Conservation (phyloP, 2,888 invertebrate species). For the Oligia fasciuncula region DNA sequence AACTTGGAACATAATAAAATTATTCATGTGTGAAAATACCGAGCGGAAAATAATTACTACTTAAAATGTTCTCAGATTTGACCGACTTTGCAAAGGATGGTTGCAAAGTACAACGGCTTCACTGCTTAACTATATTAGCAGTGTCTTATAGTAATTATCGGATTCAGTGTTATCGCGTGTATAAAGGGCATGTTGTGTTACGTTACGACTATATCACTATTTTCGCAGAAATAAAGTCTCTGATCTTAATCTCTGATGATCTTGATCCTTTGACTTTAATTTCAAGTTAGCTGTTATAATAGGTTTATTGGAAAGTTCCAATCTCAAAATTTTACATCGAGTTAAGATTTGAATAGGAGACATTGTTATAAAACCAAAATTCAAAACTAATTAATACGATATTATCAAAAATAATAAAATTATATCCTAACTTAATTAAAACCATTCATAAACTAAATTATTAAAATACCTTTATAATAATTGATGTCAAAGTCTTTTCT, state of each 20-base stretch:
- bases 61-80: constrained; percentile 8
- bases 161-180: not conserved
- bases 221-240: not conserved
- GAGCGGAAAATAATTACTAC: not conserved
- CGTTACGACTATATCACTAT: not conserved
- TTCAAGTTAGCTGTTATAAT: not conserved
- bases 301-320: not conserved
- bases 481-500: not conserved
- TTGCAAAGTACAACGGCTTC: not conserved
- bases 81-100: not conserved
- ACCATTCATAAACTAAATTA: too few species aligned
- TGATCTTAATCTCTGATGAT: not conserved
- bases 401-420: too few species aligned
- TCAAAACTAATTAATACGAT: not conserved
- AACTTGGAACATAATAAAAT: not conserved
- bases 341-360: not conserved
- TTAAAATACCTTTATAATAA: not conserved
- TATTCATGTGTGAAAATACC: not conserved
- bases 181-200: not conserved
- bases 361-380: not conserved
- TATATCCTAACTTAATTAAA: too few species aligned
- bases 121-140: not conserved
- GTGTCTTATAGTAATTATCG: too few species aligned
- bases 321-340: not conserved
- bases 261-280: not conserved